phyloP scores from a whole-genome alignment of 2,797 vertebrate genomes.

The Cirrhinus molitorella region DNA sequence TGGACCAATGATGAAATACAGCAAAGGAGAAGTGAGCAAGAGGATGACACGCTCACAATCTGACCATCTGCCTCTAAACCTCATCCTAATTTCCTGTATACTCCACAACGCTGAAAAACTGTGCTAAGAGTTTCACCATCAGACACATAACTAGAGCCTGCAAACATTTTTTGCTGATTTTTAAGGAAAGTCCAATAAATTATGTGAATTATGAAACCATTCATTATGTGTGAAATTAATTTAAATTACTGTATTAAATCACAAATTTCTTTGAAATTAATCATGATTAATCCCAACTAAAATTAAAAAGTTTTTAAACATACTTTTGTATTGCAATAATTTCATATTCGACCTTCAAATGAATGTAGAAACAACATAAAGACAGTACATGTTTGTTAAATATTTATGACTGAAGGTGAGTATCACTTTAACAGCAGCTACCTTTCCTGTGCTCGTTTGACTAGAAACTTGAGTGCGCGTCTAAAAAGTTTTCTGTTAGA shows the following conservation, averaged over 20 bases:
- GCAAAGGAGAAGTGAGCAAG: not conserved
- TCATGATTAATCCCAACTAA: no score
- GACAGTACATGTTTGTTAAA: no score
- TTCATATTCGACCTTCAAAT: no score
- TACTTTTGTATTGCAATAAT: no score
- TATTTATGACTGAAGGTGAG: no score
- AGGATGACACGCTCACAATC: not conserved
- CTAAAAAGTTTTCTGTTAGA: no score
- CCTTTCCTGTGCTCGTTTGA: no score
- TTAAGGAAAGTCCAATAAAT: not conserved
- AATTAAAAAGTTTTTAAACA: no score
- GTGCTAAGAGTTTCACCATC: not conserved
- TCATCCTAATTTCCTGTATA: not conserved
- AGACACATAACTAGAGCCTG: not conserved
- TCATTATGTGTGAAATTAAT: not conserved
- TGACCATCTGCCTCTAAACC: not conserved
- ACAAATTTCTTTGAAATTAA: no score
- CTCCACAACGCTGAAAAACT: not conserved
- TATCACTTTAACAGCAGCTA: no score
- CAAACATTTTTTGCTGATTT: not conserved
- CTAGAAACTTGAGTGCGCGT: no score
- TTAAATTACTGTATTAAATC: not conserved
- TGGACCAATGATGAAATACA: not conserved
- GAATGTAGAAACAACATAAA: no score
- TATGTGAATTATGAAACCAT: not conserved